These are phyloP conservation scores for Dendrophyllia cribrosa DNA, from an alignment of 64 coral and sea anemone genomes.

Conservation along the genomic window DNA sequence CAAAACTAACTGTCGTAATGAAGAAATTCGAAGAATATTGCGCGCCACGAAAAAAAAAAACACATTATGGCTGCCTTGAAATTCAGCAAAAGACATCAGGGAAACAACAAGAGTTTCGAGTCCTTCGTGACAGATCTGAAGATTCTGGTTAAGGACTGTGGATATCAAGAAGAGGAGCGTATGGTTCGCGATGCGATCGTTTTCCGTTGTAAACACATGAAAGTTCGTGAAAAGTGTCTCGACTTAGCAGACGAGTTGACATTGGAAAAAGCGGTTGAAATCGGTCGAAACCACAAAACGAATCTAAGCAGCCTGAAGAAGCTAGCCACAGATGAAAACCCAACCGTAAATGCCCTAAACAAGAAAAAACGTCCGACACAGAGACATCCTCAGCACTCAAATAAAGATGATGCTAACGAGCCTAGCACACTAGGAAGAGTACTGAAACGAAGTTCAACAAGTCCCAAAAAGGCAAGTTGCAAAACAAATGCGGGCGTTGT, in stretches of 20 bases:
- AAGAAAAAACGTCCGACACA: neutral
- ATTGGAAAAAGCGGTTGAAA: slow-evolving; percentile 36
- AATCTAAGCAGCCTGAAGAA: slow-evolving; percentile 6
- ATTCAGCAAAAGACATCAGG: slow-evolving; percentile 47
- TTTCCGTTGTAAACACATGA: slow-evolving; percentile 34
- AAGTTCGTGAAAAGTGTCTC: slow-evolving; percentile 31
- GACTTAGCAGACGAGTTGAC: slow-evolving; percentile 19
- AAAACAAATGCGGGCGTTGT: slow-evolving; percentile 20
- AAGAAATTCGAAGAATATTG: slow-evolving; percentile 18
- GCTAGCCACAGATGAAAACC: neutral
- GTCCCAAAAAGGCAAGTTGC: neutral
- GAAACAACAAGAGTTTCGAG: slow-evolving; percentile 42
- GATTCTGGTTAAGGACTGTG: slow-evolving; percentile 30
- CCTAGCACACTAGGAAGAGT: too few relatives aligned
- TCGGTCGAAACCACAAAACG: slow-evolving; percentile 31
- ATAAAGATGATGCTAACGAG: neutral
- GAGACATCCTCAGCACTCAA: neutral
- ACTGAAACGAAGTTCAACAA: too few relatives aligned
- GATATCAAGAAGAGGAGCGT: slow-evolving; percentile 19
- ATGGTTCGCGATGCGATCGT: slow-evolving; percentile 35
- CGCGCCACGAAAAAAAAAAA: neutral
- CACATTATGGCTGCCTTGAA: slow-evolving; percentile 45
- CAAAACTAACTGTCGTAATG: too few relatives aligned
- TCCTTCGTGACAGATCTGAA: slow-evolving; percentile 56
- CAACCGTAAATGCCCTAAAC: slow-evolving; percentile 14